Conservation (phyloP, 2,888 invertebrate genomes). For the Oscheius myriophilus region DNA sequence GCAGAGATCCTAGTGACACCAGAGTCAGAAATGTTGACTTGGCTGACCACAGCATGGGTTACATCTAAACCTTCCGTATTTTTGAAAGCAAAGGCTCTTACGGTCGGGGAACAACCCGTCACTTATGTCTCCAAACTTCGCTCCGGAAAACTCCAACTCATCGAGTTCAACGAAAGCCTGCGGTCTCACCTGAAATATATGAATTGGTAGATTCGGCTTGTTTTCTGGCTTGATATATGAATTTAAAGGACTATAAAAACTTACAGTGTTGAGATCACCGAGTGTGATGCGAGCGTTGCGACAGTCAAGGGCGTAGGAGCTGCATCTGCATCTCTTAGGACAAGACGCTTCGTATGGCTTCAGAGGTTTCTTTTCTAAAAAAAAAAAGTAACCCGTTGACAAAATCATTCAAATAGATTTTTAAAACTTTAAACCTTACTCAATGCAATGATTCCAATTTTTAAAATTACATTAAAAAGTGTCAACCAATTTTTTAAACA, state of each 20-base stretch:
- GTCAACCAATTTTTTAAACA: too few relatives aligned
- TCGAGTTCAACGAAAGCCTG: conserved; percentile 8
- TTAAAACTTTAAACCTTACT: too few relatives aligned
- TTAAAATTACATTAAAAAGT: too few relatives aligned
- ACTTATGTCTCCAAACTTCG: conserved; percentile 5
- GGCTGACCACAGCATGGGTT: background rate
- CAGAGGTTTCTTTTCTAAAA: too few relatives aligned
- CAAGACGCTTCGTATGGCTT: conserved; percentile 4
- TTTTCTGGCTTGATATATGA: too few relatives aligned
- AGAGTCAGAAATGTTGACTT: conserved; percentile 16
- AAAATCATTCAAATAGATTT: too few relatives aligned
- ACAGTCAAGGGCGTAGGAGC: conserved; percentile 7
- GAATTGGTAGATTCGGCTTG: background rate
- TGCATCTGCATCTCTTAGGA: conserved; percentile 11
- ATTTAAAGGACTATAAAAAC: too few relatives aligned
- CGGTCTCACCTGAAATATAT: conserved; percentile 7
- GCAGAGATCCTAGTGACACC: conserved; percentile 22
- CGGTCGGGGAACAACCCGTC: conserved; percentile 15
- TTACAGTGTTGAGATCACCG: conserved; percentile 10
- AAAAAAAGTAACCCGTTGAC: too few relatives aligned
- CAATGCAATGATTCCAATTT: too few relatives aligned
- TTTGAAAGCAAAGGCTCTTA: background rate
- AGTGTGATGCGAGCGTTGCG: background rate
- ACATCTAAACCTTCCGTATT: conserved; percentile 1
- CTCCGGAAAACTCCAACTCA: conserved; percentile 14